Conservation (phyloP, 1,140 invertebrate genomes). For the Drosophila gunungcola region DNA sequence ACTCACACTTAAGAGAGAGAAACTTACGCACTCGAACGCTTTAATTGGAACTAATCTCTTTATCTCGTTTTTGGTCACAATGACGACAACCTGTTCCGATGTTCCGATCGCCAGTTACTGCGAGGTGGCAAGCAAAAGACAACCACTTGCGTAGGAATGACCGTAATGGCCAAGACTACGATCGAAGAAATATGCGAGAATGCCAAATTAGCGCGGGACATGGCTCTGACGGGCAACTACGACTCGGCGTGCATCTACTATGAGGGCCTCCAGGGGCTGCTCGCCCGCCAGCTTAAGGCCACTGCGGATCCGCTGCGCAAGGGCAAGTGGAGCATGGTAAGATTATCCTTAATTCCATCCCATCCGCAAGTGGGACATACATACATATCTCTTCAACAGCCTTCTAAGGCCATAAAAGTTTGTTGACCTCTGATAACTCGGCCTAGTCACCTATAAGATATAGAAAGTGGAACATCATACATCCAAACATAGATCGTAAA, state of each 20-base stretch:
- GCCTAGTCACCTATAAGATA: no score
- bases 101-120: conserved; percentile 66
- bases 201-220: conserved; percentile 96
- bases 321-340: conserved; percentile 95
- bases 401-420: no score
- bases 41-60: conserved; percentile 77
- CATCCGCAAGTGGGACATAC: background rate
- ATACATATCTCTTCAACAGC: no score
- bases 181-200: conserved; percentile 96
- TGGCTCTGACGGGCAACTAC: conserved; percentile 97
- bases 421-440: no score
- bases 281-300: conserved; percentile 89
- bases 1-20: conserved; percentile 17
- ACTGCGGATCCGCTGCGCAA: conserved; percentile 92
- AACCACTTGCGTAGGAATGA: conserved; percentile 86
- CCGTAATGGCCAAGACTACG: conserved; percentile 91
- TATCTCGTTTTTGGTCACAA: conserved; percentile 80
- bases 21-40: conserved; percentile 72
- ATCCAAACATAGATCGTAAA: background rate
- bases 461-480: background rate
- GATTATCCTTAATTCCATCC: background rate
- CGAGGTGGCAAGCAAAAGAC: conserved; percentile 85
- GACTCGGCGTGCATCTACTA: conserved; percentile 97
- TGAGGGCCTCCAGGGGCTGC: conserved; percentile 92
- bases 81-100: conserved; percentile 75